These are phyloP conservation scores for Gastracanthus pulcherrimus DNA, from an alignment of 2,888 invertebrate genomes.

Conservation along the genomic window DNA sequence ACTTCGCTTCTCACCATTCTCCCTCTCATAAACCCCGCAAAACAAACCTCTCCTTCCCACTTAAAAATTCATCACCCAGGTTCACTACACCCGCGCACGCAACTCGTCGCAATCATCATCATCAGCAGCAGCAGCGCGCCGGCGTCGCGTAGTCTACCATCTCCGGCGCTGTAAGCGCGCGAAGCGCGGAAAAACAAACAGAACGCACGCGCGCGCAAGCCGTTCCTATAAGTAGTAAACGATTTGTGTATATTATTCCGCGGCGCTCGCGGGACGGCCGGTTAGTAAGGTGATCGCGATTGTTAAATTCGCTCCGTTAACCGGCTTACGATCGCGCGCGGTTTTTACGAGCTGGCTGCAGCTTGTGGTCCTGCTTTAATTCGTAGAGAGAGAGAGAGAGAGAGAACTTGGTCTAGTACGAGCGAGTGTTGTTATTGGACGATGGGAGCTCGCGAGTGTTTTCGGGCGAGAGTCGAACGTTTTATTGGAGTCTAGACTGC, in stretches of 20 bases:
- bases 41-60: no score
- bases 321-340: neutral
- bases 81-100: no score
- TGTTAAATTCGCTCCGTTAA: slow-evolving; percentile 9
- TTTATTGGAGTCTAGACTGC: neutral
- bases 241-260: neutral
- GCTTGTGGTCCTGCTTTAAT: neutral
- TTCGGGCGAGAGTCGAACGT: neutral
- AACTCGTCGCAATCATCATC: no score
- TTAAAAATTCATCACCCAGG: no score
- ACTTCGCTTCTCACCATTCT: no score
- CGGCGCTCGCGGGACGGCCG: neutral
- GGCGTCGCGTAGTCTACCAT: neutral
- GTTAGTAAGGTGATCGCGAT: slow-evolving; percentile 9
- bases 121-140: neutral
- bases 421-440: no score
- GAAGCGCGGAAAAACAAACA: neutral
- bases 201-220: neutral
- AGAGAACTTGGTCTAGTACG: no score
- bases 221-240: neutral
- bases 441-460: neutral
- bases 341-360: slow-evolving; percentile 5
- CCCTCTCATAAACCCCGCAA: no score
- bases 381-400: neutral
- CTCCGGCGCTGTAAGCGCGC: neutral